These are phyloP conservation scores for Bombus balteatus DNA, from an alignment of 1,140 invertebrate species.

Conservation along the genomic window DNA sequence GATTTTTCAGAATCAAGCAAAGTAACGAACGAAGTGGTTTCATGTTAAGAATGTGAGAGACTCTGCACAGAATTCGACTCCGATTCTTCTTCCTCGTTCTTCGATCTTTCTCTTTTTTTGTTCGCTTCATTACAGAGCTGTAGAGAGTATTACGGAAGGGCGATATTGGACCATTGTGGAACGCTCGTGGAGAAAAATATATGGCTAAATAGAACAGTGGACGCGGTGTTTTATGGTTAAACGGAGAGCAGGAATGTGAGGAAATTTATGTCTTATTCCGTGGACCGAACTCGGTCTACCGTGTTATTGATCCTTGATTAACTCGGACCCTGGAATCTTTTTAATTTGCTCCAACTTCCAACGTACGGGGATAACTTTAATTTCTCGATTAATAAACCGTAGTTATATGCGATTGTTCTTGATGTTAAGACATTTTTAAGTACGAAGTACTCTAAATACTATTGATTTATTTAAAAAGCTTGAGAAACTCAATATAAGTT, in stretches of 20 bases:
- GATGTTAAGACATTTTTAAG: background rate
- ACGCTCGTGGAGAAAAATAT: constrained; percentile 64
- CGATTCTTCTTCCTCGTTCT: background rate
- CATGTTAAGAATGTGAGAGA: no score
- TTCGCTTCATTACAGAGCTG: background rate
- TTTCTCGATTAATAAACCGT: background rate
- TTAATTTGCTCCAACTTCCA: constrained; percentile 34
- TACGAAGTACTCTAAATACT: no score
- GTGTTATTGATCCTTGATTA: constrained; percentile 53
- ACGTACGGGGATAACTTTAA: no score
- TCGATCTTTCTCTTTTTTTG: background rate
- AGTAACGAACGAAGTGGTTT: no score
- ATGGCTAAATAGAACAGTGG: constrained; percentile 63
- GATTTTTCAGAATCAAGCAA: no score
- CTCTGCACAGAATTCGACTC: background rate
- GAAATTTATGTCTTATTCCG: constrained; percentile 64
- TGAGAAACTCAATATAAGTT: background rate
- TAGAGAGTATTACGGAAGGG: constrained; percentile 53
- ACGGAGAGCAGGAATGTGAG: constrained; percentile 46
- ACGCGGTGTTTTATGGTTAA: constrained; percentile 61
- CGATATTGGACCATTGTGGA: constrained; percentile 66
- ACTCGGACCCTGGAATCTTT: constrained; percentile 26
- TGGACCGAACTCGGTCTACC: constrained; percentile 36
- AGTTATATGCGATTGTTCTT: background rate
- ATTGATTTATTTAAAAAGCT: background rate